Percentiles rank a stretch among this genome's conserved stretches.
These are phyloP conservation scores for Hyaena hyaena DNA, from an alignment of 2,113 vertebrate genomes.

Conservation along the genomic window DNA sequence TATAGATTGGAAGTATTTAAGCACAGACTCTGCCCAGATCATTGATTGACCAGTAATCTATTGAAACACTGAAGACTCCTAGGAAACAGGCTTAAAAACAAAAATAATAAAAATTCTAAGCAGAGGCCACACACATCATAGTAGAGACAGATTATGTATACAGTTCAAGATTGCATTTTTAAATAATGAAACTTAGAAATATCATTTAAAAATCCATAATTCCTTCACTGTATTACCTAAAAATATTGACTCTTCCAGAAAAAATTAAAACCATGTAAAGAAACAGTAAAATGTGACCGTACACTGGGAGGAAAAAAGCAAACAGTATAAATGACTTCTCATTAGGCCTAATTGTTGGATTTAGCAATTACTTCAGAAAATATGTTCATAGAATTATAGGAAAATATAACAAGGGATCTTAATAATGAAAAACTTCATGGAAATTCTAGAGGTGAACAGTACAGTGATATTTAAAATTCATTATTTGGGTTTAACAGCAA, in stretches of 20 bases:
- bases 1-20: background rate
- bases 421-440: background rate
- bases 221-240: background rate
- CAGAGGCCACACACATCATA: background rate
- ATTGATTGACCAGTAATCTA: background rate
- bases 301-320: background rate
- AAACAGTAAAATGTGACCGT: background rate
- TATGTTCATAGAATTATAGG: background rate
- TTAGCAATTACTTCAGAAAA: background rate
- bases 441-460: background rate
- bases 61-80: background rate
- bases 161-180: background rate
- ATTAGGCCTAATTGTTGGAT: background rate
- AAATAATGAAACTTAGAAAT: background rate
- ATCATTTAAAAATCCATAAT: background rate
- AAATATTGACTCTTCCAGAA: background rate
- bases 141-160: background rate
- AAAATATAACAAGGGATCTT: background rate
- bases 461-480: background rate
- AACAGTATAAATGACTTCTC: background rate
- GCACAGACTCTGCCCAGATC: background rate
- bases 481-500: background rate
- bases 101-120: background rate
- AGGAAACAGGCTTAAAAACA: background rate
- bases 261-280: background rate